These are phyloP conservation scores for Hypocryptadius cinnamomeus DNA, from an alignment of 2,113 vertebrate genomes.

Conservation along the genomic window DNA sequence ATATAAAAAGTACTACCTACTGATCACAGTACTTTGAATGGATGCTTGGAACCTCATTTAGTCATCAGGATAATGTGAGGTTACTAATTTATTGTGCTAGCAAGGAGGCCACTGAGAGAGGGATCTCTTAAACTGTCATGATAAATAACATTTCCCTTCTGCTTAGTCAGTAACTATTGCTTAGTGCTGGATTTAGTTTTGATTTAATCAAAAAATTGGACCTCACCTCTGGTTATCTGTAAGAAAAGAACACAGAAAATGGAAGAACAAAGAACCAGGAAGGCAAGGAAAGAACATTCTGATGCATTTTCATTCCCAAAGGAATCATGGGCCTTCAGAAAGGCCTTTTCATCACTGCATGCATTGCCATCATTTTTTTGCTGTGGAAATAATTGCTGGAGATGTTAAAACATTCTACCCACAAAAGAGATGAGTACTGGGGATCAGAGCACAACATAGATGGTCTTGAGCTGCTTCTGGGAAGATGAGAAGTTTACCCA, in stretches of 20 bases:
- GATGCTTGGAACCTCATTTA: not conserved
- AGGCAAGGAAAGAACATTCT: not conserved
- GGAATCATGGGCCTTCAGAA: not conserved
- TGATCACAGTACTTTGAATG: not conserved
- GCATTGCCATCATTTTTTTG: not conserved
- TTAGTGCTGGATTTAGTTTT: not conserved
- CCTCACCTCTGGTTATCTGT: not conserved
- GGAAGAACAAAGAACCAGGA: not conserved
- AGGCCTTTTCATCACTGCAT: not conserved
- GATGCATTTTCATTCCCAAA: not conserved
- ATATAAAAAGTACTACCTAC: rapidly evolving
- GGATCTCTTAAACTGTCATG: not conserved
- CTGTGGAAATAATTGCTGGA: not conserved
- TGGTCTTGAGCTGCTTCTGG: not conserved
- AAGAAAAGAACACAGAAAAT: not conserved
- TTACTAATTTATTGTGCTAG: not conserved
- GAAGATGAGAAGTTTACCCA: not conserved
- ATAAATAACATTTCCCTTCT: not conserved
- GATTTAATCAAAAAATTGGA: constrained; percentile 14
- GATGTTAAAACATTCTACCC: not conserved
- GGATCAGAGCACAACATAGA: not conserved
- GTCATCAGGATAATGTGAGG: not conserved
- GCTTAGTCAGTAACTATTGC: constrained; percentile 9
- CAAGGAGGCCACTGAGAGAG: not conserved
- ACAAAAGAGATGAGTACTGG: not conserved